Evolutionary conservation across 2,113 vertebrate species (phyloP), one percentile per base, ranked within the genome.

Genomic region (Rhinoderma darwinii): DNA sequence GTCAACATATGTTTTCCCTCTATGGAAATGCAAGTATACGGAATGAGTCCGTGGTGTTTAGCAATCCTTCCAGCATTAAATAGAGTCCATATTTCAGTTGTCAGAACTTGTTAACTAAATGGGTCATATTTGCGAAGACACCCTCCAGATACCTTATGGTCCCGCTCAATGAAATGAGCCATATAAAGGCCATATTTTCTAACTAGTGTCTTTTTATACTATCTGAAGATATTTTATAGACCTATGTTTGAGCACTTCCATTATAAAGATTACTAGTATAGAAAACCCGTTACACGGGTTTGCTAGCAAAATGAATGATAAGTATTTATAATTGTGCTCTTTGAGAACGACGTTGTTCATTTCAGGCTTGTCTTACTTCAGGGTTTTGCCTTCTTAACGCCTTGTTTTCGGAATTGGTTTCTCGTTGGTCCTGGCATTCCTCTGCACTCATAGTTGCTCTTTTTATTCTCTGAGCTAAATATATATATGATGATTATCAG

Each of bases 91-190:
- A 66, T 44, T 85, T 63, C 37, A 85, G 84, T 85, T 85, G 84
- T 85, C 84, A 85, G 59, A 85, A 77, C 74, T 66, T 85, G 75
- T 85, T 85, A 85, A 85, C 41, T 35, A 66, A 63, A 77, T 85
- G 56, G 84, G 73, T 78, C 39, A 85, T 63, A 75, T 78, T 61
- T 74, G 32, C 43, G 5, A 66, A 78, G n/a, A 76, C 72, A 76
- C 50, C 37, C 54, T 84, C 51, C 72, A 84, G 50, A 61, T 50
- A 84, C 83, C 83, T 61, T 84, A 84, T 84, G 83, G 83, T 76
- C 39, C 17, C 27, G 39, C 50, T 84, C 50, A 84, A 76, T 41
- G 44, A 76, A 84, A 54, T 84, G 68, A 84, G 72, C 83, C 70
- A 61, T 84, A 43, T 56, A 59, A 75, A 61, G 70, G 50, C 83